Conservation (phyloP, 2,113 vertebrate genomes). For the Centropus bengalensis region DNA sequence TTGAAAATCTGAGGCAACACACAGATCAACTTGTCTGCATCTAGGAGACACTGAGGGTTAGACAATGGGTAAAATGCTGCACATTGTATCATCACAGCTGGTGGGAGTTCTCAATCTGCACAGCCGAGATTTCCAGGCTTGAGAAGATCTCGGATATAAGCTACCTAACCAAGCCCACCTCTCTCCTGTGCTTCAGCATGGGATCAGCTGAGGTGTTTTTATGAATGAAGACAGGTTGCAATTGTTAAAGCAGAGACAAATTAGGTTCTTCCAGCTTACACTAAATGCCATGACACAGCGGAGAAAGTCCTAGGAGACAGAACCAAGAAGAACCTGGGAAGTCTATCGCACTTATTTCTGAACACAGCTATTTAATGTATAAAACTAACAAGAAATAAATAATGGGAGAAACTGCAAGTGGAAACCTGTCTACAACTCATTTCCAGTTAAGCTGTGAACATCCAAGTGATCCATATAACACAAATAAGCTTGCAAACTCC, state of each 20-base stretch:
- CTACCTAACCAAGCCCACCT: background rate
- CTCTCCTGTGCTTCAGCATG: background rate
- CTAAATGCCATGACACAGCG: background rate
- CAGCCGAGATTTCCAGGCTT: background rate
- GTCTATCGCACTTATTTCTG: background rate
- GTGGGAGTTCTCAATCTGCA: no score
- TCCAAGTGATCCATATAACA: background rate
- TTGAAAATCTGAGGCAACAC: constrained; percentile 27
- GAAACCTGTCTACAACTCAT: background rate
- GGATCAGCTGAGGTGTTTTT: background rate
- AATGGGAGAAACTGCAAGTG: background rate
- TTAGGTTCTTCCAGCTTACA: background rate
- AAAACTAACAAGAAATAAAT: background rate
- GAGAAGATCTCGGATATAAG: background rate
- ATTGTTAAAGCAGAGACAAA: background rate
- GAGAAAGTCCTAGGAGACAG: background rate
- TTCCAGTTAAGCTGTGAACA: background rate
- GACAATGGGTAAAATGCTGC: background rate
- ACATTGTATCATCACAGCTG: no score
- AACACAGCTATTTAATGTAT: background rate
- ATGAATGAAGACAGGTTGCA: background rate
- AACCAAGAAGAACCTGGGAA: background rate
- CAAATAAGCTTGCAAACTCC: background rate
- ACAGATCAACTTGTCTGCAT: background rate
- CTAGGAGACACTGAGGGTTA: background rate